Conservation (phyloP, 2,888 invertebrate genomes). For the Merodon equestris region DNA sequence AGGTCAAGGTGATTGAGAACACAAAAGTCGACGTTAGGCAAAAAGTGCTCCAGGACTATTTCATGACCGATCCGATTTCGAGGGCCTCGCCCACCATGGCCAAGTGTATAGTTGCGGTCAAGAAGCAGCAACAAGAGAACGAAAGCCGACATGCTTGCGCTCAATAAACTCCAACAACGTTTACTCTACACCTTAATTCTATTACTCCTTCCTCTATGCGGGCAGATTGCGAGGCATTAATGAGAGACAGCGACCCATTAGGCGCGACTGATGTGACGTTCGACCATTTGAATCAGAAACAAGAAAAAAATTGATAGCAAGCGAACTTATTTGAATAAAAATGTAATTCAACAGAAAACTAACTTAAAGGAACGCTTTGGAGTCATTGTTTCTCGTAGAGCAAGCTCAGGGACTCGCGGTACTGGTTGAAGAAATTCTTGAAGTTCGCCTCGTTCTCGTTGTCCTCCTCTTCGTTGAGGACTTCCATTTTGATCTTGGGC, state of each 20-base stretch:
- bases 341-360: conserved; percentile 40
- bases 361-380: neutral
- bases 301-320: conserved; percentile 21
- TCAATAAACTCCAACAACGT: conserved; percentile 35
- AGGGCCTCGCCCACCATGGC: conserved; percentile 99
- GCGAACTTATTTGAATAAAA: conserved; percentile 42
- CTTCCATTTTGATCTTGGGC: conserved; percentile 67
- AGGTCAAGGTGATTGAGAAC: conserved; percentile 80
- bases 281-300: conserved; percentile 44
- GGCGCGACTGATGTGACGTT: conserved; percentile 54
- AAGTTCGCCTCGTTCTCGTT: conserved; percentile 71
- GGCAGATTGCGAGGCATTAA: too few relatives aligned
- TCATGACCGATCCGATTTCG: conserved; percentile 97
- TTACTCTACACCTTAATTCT: conserved; percentile 38
- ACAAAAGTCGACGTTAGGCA: conserved; percentile 85
- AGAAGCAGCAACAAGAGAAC: conserved; percentile 80
- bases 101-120: conserved; percentile 95
- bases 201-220: too few relatives aligned
- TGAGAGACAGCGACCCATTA: conserved; percentile 31
- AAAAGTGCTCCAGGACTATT: conserved; percentile 90
- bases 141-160: conserved; percentile 49
- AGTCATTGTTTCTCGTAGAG: conserved; percentile 71
- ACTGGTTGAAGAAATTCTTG: conserved; percentile 72
- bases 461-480: conserved; percentile 61
- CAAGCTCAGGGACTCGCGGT: conserved; percentile 70